phyloP scores from a whole-genome alignment of 2,113 vertebrate genomes.

The Rhabdomys dilectus region DNA sequence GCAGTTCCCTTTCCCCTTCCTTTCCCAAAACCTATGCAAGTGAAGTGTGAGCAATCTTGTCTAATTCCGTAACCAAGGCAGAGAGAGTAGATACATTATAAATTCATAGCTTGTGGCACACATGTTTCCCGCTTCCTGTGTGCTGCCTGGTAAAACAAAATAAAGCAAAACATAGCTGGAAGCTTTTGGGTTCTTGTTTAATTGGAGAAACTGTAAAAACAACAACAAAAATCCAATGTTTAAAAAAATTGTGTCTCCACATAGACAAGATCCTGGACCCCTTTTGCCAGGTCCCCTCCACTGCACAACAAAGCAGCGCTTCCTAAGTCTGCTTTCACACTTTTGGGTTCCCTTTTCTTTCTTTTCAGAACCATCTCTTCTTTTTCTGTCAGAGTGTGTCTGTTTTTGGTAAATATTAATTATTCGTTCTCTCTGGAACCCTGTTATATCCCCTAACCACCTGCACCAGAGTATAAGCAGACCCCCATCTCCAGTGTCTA shows the following conservation, averaged over 20 bases:
- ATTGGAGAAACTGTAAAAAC: background rate
- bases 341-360: background rate
- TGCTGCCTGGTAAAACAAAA: background rate
- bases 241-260: background rate
- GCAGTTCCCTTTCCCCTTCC: background rate
- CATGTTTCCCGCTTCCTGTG: background rate
- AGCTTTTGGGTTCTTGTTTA: background rate
- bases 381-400: background rate
- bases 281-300: accelerated
- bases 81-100: background rate
- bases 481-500: background rate
- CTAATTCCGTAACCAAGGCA: background rate
- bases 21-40: background rate
- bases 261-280: background rate
- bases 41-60: background rate
- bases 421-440: background rate
- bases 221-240: background rate
- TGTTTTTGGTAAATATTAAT: background rate
- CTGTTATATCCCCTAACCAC: too few relatives aligned
- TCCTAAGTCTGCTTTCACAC: background rate
- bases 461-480: background rate
- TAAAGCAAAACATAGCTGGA: background rate
- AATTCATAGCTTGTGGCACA: too few relatives aligned
- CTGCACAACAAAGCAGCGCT: accelerated
- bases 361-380: background rate